Evolutionary conservation across 2,113 vertebrate genomes (phyloP), one percentile per base, ranked within the genome.

Genomic region (Larimichthys crocea): DNA sequence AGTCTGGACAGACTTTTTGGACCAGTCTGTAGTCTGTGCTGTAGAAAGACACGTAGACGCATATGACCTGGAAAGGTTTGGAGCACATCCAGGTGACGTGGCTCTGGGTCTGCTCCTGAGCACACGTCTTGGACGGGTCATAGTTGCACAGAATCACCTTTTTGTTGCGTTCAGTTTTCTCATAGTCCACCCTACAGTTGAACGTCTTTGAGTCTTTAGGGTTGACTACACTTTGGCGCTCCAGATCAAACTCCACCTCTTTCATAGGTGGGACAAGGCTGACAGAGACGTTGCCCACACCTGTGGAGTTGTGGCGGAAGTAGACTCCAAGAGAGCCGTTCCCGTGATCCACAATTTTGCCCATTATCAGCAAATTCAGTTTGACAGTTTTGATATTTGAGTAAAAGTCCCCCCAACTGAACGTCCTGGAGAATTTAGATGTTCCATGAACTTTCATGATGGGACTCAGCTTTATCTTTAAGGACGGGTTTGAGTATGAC

Each of bases 331-430:
- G 96, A 5, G 96, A 97, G 66, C 97, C 97, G 0, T 98, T 98
- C 53, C 97, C 96, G 0, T 98, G 97, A 74, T 98, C 96, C 24
- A 98, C 96, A 0, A 98, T 96, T 91, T 98, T 98, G 3, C 97
- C 97, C 0, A 96, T 97, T 82, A 98, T 96, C 48, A 98, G 89
- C 73, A 98, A 93, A 92, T 98, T 98, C 80, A 98, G 79, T 75
- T 96, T 96, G 31, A 97, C 96, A 0, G 97, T 98, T 94, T 98
- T 98, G 94, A 98, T 97, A 89, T 98, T 98, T 76, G 96, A 97
- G 81, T 97, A 96, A 82, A 98, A 98, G 73, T 97, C 97, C 0
- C 97, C 96, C 97, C 97, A 98, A 79, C 95, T 96, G 44, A 97
- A 97, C 79, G 94, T 95, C 61, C 96, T 95, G 85, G 95, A 96